Evolutionary conservation across 2,797 vertebrate species (phyloP).

Genomic region (Chrysocyon brachyurus): DNA sequence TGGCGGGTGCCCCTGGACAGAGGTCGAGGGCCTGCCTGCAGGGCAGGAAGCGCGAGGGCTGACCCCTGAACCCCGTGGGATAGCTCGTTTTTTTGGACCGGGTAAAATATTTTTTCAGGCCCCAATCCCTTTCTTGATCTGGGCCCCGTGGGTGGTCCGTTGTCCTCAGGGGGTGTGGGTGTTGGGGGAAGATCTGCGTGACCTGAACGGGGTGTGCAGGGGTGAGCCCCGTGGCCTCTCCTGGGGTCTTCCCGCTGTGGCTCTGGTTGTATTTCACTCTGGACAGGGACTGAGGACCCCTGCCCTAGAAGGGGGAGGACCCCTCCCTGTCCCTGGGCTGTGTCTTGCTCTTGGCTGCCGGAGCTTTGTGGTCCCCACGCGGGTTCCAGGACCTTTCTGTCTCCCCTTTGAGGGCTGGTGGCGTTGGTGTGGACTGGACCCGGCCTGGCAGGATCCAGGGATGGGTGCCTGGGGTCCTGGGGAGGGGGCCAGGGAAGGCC

Average conservation of each 20-base stretch:
- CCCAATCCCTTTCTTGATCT: slow-evolving; percentile 22
- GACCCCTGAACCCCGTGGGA: background rate
- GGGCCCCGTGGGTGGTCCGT: slow-evolving; percentile 43
- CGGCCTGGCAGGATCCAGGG: slow-evolving; percentile 22
- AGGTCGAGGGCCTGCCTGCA: background rate
- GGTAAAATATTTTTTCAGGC: slow-evolving; percentile 83
- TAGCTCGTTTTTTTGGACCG: slow-evolving; percentile 70
- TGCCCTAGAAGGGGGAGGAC: background rate
- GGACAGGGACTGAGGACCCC: background rate
- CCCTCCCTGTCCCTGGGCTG: background rate
- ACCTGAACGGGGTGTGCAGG: background rate
- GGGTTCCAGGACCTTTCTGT: background rate
- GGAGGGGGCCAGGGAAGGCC: background rate
- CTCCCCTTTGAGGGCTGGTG: background rate
- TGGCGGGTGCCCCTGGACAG: background rate
- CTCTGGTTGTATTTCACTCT: background rate
- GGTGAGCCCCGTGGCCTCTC: background rate
- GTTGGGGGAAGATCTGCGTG: background rate
- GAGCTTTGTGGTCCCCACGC: background rate
- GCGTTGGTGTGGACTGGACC: background rate
- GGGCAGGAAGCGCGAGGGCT: background rate
- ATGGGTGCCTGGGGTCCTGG: background rate
- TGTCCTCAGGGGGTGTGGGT: slow-evolving; percentile 52
- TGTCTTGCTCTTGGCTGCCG: background rate
- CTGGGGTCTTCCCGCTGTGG: background rate